Conservation (phyloP, 2,797 vertebrate species). For the Lophotriccus pileatus region DNA sequence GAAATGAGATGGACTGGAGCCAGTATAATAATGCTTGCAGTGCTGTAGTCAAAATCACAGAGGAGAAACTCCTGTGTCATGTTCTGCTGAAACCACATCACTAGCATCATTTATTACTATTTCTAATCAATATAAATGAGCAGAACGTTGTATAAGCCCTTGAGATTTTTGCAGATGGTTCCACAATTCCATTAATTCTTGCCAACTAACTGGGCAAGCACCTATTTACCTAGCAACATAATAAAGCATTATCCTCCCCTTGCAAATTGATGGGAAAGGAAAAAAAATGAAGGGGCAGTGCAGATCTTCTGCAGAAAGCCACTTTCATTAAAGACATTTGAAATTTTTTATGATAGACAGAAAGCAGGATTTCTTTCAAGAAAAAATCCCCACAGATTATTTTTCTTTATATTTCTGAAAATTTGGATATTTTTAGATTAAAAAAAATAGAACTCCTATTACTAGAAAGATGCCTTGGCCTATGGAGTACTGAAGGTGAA, state of each 20-base stretch:
- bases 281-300: background rate
- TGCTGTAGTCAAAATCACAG: background rate
- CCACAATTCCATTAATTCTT: background rate
- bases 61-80: background rate
- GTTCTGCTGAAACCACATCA: background rate
- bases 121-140: background rate
- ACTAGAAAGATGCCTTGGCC: background rate
- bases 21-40: background rate
- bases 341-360: background rate
- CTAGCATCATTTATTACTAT: background rate
- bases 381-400: background rate
- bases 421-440: background rate
- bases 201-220: background rate
- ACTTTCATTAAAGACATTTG: background rate
- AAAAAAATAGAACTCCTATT: background rate
- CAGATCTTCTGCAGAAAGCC: background rate
- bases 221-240: background rate
- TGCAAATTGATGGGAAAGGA: background rate
- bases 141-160: background rate
- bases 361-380: background rate
- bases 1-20: background rate
- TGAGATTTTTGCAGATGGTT: background rate
- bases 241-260: background rate
- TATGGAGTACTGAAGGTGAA: background rate
- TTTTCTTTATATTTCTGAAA: background rate